phyloP scores from a whole-genome alignment of 2,113 vertebrate species.

The Lucifuga dentata region DNA sequence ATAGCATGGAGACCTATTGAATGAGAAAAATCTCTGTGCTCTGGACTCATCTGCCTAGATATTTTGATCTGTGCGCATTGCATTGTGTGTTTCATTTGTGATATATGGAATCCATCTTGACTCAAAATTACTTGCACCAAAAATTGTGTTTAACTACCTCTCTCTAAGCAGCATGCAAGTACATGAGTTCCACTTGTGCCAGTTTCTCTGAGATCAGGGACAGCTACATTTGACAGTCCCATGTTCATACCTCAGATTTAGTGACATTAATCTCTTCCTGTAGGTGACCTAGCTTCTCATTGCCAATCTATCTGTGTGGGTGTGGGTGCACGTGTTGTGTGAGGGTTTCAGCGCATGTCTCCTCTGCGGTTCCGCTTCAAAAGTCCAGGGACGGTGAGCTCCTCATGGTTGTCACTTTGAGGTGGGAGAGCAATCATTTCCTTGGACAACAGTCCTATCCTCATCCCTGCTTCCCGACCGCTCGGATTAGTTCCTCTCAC shows the following conservation, averaged over 20 bases:
- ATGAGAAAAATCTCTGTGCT: too few relatives aligned
- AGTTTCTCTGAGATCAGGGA: slow-evolving; percentile 46
- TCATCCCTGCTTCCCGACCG: slow-evolving; percentile 72
- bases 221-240: slow-evolving; percentile 66
- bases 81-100: slow-evolving; percentile 2
- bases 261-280: slow-evolving; percentile 78
- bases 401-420: slow-evolving; percentile 84
- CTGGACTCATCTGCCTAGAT: too few relatives aligned
- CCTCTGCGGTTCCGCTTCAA: slow-evolving; percentile 74
- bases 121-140: neutral
- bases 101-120: neutral
- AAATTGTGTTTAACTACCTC: neutral
- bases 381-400: slow-evolving; percentile 77
- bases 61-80: neutral
- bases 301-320: slow-evolving; percentile 49
- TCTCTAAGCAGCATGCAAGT: slow-evolving; percentile 22
- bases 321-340: slow-evolving; percentile 45
- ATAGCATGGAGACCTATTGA: too few relatives aligned
- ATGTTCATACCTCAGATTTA: slow-evolving; percentile 61
- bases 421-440: slow-evolving; percentile 79
- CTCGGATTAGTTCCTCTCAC: slow-evolving; percentile 80
- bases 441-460: slow-evolving; percentile 77
- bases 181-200: slow-evolving; percentile 37
- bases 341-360: slow-evolving; percentile 66
- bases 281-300: slow-evolving; percentile 75